Evolutionary conservation across 2,113 vertebrate genomes (phyloP).

Genomic region (Bujurquina vittata): DNA sequence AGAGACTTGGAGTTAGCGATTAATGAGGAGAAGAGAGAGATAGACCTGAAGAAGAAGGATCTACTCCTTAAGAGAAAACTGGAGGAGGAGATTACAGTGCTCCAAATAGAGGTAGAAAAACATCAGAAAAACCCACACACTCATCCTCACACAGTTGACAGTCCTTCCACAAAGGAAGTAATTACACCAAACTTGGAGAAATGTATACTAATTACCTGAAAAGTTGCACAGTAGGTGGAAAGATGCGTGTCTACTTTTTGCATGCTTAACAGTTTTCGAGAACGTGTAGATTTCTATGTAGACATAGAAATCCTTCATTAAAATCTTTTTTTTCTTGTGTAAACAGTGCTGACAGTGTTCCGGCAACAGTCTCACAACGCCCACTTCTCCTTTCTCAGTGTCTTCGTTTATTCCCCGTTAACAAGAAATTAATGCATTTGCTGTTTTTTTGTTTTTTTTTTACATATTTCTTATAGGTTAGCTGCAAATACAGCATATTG

Average conservation of each 20-base stretch:
- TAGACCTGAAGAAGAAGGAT: constrained; percentile 73
- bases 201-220: constrained; percentile 25
- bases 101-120: constrained; percentile 86
- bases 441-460: not conserved
- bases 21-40: constrained; percentile 84
- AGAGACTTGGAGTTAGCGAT: constrained; percentile 80
- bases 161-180: not conserved
- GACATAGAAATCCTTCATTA: constrained; percentile 33
- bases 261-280: not conserved
- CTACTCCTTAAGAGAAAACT: constrained; percentile 77
- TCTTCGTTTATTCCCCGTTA: not conserved
- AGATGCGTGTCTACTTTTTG: not conserved
- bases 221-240: constrained; percentile 11
- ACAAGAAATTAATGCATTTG: not conserved
- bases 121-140: not conserved
- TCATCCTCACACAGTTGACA: not conserved
- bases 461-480: not conserved
- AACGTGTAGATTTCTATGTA: not conserved
- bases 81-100: constrained; percentile 78
- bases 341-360: constrained; percentile 20
- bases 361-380: not conserved
- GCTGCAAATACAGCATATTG: not conserved
- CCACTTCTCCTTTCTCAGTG: constrained; percentile 3
- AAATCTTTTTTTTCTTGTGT: constrained; percentile 16
- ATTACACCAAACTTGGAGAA: not conserved